Base-by-base conservation (phyloP, 2,888 invertebrate species). In the Rugalucina vietnamica region DNA sequence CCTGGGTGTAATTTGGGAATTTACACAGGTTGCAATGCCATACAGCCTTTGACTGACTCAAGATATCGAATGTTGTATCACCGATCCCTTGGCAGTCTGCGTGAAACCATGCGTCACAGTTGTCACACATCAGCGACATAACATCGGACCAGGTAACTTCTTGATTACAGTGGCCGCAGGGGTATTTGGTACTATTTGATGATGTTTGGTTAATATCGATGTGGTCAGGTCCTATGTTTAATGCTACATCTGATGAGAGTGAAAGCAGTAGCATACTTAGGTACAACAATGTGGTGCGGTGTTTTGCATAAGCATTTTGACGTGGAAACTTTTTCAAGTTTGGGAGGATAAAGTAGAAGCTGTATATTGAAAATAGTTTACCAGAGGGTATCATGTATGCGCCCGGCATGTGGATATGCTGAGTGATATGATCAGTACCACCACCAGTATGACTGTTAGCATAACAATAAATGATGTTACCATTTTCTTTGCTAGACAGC, bases 81-180 rank as follows among this genome's bases (percentile, higher is more conserved):
- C 21, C 70, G 4, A 70, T 70, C 1, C 70, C 36, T 36, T 70
- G 70, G 36, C 70, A 36, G 39, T 70, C 70, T 36, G 37, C 24
- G 29, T 70, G 70, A n/a, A n/a, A 36, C 70, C 39, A 37, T 8
- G 2, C n/a, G 29, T 70, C 39, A 24, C 70, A 70, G 39, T 37
- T 70, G 70, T 36, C 70, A 70, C 70, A 70, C 36, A 70, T 70
- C 10, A 70, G 70, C n/a, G 39, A 70, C 70, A 70, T 70, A 4
- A 70, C 21, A 36, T 70, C 36, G 21, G 70, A 70, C 70, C 36
- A 70, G 5, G 70, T 70, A 36, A 70, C 70, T 8, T 70, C 39
- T 24, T 70, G 10, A 3, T 60, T 24, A 29, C 60, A 60, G 24
- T 60, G 29, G 2, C 60, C 60, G 21, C 60, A 60, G 24, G 60